A percentile compares a stretch with the other conserved stretches of the same genome.
These are phyloP conservation scores for Drosophila willistoni DNA, from an alignment of 1,140 invertebrate genomes.

Conservation along the genomic window DNA sequence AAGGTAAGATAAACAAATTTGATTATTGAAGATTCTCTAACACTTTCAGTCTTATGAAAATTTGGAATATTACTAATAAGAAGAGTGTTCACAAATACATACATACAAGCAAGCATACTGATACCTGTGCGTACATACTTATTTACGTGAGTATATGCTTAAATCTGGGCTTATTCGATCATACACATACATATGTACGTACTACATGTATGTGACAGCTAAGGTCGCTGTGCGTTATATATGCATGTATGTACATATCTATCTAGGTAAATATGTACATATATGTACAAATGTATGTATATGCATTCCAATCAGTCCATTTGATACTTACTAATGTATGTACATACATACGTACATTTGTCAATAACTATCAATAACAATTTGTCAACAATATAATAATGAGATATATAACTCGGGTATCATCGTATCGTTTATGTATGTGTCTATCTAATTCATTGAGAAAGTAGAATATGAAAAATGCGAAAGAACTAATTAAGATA, in stretches of 20 bases:
- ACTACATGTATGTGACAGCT: neutral
- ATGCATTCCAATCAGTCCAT: neutral
- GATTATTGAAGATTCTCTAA: neutral
- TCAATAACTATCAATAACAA: constrained; percentile 11
- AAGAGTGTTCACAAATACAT: neutral
- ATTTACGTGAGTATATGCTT: neutral
- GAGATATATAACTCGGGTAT: neutral
- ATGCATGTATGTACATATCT: constrained; percentile 21
- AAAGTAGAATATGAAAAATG: neutral
- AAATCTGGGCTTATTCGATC: constrained; percentile 5
- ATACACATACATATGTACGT: neutral
- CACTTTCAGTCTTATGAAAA: neutral
- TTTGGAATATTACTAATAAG: neutral
- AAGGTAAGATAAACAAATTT: neutral
- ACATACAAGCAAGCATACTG: neutral
- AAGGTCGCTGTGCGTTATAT: constrained; percentile 3
- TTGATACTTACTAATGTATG: neutral
- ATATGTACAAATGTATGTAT: neutral
- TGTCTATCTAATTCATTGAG: neutral
- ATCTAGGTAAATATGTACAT: constrained; percentile 1
- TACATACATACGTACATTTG: neutral
- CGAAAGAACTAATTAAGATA: neutral
- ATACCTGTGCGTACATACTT: neutral
- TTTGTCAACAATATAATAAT: constrained; percentile 8
- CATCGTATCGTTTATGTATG: neutral